A percentile compares a stretch with the other conserved stretches of the same genome.
Conservation (phyloP, 2,888 invertebrate genomes). For the Sepioteuthis lessoniana region DNA sequence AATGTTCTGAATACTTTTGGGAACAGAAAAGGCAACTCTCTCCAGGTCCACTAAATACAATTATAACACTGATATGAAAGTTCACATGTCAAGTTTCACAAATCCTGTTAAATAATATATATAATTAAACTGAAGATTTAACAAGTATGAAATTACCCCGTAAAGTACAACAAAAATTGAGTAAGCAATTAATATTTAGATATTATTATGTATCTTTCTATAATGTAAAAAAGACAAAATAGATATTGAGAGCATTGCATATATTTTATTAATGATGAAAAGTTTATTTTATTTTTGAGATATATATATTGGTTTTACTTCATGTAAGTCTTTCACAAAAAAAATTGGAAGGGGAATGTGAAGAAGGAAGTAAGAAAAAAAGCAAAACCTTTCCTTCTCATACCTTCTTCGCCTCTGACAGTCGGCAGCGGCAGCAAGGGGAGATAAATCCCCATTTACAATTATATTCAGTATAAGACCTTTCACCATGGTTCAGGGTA, state of each 20-base stretch:
- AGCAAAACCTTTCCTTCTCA: background rate
- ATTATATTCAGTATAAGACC: background rate
- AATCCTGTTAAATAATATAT: too few species aligned
- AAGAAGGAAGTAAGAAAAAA: background rate
- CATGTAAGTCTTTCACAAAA: conserved; percentile 16
- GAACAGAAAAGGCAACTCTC: too few species aligned
- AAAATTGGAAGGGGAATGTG: background rate
- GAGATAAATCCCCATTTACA: conserved; percentile 38
- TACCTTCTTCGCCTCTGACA: background rate
- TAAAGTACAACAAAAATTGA: too few species aligned
- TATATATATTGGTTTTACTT: background rate
- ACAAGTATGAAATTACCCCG: too few species aligned
- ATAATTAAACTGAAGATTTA: too few species aligned
- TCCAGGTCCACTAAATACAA: too few species aligned
- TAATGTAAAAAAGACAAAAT: background rate
- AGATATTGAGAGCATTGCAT: background rate
- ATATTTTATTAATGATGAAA: background rate
- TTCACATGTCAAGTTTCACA: too few species aligned
- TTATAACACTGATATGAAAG: too few species aligned
- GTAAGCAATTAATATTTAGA: too few species aligned
- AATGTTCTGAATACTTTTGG: too few species aligned
- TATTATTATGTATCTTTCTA: too few species aligned
- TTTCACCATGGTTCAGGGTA: background rate
- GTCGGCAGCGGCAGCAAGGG: conserved; percentile 24
- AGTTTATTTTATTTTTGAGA: background rate